Percentiles rank a stretch among this genome's conserved stretches.
Conservation (phyloP, 2,888 invertebrate genomes). For the Himalopsyche japonica region DNA sequence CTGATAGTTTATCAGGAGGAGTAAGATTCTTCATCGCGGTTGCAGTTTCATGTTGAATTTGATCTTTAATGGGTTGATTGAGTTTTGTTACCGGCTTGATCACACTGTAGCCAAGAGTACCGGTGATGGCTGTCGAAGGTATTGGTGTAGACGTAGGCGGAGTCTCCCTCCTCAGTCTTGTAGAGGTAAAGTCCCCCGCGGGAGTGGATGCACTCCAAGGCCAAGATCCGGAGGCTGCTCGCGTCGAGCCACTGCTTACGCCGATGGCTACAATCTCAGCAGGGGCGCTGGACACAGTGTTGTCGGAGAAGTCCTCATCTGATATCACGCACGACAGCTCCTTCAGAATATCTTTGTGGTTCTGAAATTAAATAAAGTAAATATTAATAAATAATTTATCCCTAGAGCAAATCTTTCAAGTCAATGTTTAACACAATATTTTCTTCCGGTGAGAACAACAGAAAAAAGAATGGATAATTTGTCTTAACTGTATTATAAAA, state of each 20-base stretch:
- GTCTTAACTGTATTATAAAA: no score
- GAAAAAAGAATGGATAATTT: no score
- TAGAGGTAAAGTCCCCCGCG: conserved; percentile 33
- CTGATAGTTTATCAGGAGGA: conserved; percentile 17
- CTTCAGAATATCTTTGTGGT: conserved; percentile 57
- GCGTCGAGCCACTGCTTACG: conserved; percentile 40
- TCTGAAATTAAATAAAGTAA: conserved; percentile 24
- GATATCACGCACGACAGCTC: conserved; percentile 63
- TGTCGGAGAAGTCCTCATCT: conserved; percentile 50
- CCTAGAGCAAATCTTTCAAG: no score
- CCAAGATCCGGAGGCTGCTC: conserved; percentile 37
- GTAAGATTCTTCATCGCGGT: not conserved
- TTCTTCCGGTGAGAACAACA: no score
- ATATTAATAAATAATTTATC: not conserved
- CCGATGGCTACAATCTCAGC: conserved; percentile 30
- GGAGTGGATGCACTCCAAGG: conserved; percentile 43
- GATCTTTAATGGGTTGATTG: conserved; percentile 6
- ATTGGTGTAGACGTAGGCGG: conserved; percentile 20
- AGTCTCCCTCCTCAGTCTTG: conserved; percentile 36
- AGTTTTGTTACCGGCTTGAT: not conserved
- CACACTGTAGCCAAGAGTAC: conserved; percentile 14
- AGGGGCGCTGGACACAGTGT: conserved; percentile 41
- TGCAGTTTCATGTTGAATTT: conserved; percentile 32
- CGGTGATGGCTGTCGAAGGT: conserved; percentile 17
- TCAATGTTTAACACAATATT: no score